Conservation (phyloP, 2,113 vertebrate genomes). For the Salvelinus namaycush region DNA sequence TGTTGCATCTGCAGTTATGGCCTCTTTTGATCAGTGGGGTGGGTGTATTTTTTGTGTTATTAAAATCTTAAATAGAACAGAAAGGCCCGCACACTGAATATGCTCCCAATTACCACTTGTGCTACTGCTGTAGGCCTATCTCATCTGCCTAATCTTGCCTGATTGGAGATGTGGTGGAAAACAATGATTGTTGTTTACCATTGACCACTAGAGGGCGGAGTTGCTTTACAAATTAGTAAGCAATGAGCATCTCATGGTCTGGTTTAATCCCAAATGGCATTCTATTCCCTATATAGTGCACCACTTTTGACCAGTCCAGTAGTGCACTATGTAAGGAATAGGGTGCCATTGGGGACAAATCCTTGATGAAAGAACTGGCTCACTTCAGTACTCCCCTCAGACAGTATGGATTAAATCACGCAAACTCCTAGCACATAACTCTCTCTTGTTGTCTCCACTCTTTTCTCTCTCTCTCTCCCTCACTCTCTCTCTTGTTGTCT, state of each 20-base stretch:
- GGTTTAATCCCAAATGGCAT: neutral
- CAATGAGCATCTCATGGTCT: neutral
- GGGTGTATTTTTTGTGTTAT: constrained; percentile 43
- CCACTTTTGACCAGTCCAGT: too few species aligned
- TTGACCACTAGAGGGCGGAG: constrained; percentile 52
- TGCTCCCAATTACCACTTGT: neutral
- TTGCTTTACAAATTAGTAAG: constrained; percentile 8
- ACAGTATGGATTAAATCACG: neutral
- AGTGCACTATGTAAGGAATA: too few species aligned
- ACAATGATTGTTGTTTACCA: neutral
- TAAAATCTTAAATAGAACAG: constrained; percentile 23
- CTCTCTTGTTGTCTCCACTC: neutral
- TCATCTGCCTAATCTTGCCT: neutral
- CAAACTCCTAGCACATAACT: neutral
- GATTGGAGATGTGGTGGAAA: neutral
- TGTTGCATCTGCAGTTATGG: constrained; percentile 40
- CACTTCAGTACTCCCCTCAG: neutral
- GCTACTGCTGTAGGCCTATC: neutral
- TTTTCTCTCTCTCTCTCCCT: too few species aligned
- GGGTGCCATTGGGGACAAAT: too few species aligned
- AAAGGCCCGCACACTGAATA: too few species aligned
- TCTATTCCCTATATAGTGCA: too few species aligned
- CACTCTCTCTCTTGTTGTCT: too few species aligned
- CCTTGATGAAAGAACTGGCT: neutral
- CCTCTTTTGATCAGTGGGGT: constrained; percentile 31